Percentiles rank a stretch among this genome's conserved stretches.
phyloP scores from a whole-genome alignment of 1,140 invertebrate species.

The Nylanderia fulva region DNA sequence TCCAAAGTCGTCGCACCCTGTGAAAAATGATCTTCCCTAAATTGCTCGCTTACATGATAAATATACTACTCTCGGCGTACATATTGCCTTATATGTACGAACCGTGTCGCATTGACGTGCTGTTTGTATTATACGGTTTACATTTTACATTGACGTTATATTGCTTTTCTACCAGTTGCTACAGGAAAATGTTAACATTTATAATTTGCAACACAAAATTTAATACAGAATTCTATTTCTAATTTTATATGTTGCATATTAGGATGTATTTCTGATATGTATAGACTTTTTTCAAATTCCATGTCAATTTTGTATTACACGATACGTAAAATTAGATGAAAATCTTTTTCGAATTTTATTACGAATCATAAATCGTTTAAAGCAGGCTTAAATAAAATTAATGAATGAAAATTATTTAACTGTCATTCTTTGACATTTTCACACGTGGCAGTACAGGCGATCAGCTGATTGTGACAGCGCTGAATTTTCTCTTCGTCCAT shows the following conservation, averaged over 20 bases:
- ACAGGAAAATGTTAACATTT: background rate
- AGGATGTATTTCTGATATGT: too few relatives aligned
- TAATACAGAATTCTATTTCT: background rate
- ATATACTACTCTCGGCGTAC: constrained; percentile 79
- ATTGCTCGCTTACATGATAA: constrained; percentile 86
- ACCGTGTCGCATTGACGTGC: constrained; percentile 20
- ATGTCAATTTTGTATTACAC: too few relatives aligned
- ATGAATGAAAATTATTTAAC: too few relatives aligned
- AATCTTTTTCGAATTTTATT: too few relatives aligned
- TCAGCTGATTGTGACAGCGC: background rate
- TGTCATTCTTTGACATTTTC: background rate
- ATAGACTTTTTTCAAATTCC: too few relatives aligned
- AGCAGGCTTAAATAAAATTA: too few relatives aligned
- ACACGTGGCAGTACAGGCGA: background rate
- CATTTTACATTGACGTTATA: background rate
- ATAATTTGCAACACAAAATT: too few relatives aligned
- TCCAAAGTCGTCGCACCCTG: constrained; percentile 80
- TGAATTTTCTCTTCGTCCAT: background rate
- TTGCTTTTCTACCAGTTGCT: background rate
- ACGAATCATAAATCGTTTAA: too few relatives aligned
- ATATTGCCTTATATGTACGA: constrained; percentile 65
- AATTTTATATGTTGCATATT: background rate
- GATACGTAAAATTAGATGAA: too few relatives aligned
- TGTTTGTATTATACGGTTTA: constrained; percentile 24
- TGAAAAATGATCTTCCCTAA: constrained; percentile 86